Evolutionary conservation across 2,113 vertebrate genomes (phyloP).

Genomic region (Hystrix brachyura): DNA sequence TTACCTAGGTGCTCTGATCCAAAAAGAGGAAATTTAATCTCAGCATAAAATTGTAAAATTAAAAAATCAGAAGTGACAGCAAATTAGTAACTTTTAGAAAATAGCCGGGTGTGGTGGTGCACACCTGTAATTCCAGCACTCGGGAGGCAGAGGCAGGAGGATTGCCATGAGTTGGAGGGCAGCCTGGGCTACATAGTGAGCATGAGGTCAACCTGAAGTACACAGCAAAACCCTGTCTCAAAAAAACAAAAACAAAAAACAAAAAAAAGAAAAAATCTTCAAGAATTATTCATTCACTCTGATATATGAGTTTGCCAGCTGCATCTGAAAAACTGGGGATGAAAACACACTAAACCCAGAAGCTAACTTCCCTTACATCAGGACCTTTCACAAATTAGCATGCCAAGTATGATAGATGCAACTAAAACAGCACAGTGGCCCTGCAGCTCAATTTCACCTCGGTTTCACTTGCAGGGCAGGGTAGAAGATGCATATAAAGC

Average conservation of each 20-base stretch:
- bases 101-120: background rate
- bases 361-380: background rate
- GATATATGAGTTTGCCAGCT: background rate
- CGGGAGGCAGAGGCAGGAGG: no score
- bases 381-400: background rate
- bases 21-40: conserved; percentile 10
- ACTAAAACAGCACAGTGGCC: background rate
- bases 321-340: conserved; percentile 4
- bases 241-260: no score
- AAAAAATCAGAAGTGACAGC: background rate
- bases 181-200: no score
- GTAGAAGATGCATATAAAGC: conserved; percentile 25
- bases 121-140: no score
- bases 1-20: background rate
- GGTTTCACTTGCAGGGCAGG: background rate
- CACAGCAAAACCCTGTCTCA: no score
- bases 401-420: background rate
- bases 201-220: no score
- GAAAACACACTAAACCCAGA: conserved; percentile 39
- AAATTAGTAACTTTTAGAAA: background rate
- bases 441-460: background rate
- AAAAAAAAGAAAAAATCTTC: background rate
- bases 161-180: no score
- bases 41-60: background rate
- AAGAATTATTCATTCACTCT: background rate